Percentiles rank a stretch among this genome's conserved stretches.
Conservation (phyloP, 2,113 vertebrate species). For the Protobothrops flavoviridis region DNA sequence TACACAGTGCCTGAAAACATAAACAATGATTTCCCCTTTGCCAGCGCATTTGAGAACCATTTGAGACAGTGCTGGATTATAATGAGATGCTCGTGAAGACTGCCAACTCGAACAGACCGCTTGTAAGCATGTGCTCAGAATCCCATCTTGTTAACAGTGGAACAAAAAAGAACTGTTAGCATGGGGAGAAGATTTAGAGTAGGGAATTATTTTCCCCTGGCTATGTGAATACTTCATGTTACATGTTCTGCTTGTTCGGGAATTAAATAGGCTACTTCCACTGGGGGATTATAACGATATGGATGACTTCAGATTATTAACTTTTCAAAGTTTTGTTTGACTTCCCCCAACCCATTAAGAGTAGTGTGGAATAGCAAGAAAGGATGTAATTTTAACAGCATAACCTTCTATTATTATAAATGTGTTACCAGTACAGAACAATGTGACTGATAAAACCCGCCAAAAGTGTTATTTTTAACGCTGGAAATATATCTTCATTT, state of each 20-base stretch:
- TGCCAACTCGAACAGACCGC: constrained; percentile 44
- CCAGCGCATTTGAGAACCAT: constrained; percentile 41
- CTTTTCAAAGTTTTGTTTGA: constrained; percentile 39
- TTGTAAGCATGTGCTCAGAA: constrained; percentile 34
- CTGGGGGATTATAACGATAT: constrained; percentile 19
- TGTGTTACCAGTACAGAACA: background rate
- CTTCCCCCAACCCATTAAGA: constrained; percentile 7
- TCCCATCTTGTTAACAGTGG: constrained; percentile 54
- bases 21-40: constrained; percentile 40
- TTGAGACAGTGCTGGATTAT: constrained; percentile 55
- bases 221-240: constrained; percentile 1
- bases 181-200: constrained; percentile 26
- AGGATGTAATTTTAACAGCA: background rate
- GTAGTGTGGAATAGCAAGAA: background rate
- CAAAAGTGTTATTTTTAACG: background rate
- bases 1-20: constrained; percentile 17
- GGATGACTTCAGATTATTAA: background rate
- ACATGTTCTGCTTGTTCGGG: background rate
- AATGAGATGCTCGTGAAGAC: constrained; percentile 61
- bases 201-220: constrained; percentile 26
- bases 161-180: constrained; percentile 36
- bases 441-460: background rate
- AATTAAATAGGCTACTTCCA: constrained; percentile 1
- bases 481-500: background rate
- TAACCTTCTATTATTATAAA: background rate